Evolutionary conservation across 2,888 invertebrate genomes (phyloP).

Genomic region (Rhopalosiphum nymphaeae): DNA sequence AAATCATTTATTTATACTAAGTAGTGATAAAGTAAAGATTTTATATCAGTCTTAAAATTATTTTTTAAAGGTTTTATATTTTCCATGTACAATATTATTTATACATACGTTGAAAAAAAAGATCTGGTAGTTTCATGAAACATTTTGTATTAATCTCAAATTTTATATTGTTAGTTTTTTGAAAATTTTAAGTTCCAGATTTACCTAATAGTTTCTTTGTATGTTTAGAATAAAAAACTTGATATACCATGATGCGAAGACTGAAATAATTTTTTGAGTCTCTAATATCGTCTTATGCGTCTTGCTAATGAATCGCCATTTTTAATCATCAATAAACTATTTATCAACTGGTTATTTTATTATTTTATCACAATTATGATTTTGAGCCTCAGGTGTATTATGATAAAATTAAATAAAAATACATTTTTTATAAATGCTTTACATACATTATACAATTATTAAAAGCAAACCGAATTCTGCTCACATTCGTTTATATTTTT

Average conservation of each 20-base stretch:
- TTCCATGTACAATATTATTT: neutral
- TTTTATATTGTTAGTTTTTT: neutral
- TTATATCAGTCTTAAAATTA: neutral
- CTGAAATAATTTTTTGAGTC: neutral
- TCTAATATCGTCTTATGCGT: neutral
- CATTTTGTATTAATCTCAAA: neutral
- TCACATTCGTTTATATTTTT: neutral
- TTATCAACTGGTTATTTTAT: neutral
- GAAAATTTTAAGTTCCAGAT: neutral
- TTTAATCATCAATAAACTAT: neutral
- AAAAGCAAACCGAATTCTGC: neutral
- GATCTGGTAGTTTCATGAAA: no score
- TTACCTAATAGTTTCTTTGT: neutral
- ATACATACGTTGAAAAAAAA: neutral
- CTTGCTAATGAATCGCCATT: neutral
- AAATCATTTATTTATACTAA: neutral
- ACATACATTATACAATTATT: neutral
- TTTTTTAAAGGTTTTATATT: neutral
- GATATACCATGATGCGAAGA: neutral
- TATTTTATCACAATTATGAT: neutral
- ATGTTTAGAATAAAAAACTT: neutral
- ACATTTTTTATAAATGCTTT: neutral
- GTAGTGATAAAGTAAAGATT: neutral
- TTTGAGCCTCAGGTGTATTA: neutral
- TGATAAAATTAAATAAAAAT: neutral